These are phyloP conservation scores for Macrotrachela quadricornifera DNA, from an alignment of 1,140 invertebrate genomes.

Conservation along the genomic window DNA sequence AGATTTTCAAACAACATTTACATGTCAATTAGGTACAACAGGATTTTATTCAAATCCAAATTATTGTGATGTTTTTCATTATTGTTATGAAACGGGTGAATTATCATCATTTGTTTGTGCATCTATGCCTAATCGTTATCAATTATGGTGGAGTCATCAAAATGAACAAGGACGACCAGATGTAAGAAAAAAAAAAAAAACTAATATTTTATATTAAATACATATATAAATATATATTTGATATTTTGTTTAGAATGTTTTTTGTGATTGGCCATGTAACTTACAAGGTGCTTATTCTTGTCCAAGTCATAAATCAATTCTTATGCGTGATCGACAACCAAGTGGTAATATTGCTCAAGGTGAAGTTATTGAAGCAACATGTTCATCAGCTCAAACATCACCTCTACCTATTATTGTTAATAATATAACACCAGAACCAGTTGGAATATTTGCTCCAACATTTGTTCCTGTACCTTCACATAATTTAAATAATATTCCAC, in stretches of 20 bases:
- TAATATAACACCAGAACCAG: no score
- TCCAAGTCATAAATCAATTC: constrained; percentile 2
- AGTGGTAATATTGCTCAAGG: constrained; percentile 4
- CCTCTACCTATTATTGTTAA: no score
- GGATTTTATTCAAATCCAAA: constrained; percentile 3
- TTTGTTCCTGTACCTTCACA: no score
- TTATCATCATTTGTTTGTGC: constrained; percentile 7
- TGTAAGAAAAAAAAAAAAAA: background rate
- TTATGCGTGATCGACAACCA: constrained; percentile 6
- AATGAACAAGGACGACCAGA: constrained; percentile 5
- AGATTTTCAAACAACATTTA: constrained; percentile 2
- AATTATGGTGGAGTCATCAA: constrained; percentile 8
- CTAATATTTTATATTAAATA: no score
- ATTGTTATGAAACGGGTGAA: constrained; percentile 5
- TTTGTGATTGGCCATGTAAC: constrained; percentile 8
- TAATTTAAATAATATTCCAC: no score
- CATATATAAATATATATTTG: no score
- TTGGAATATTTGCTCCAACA: no score
- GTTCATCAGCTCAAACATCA: background rate
- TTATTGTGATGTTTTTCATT: constrained; percentile 9
- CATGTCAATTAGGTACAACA: background rate
- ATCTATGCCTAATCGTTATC: constrained; percentile 3
- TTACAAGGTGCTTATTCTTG: background rate
- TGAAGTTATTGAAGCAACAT: constrained; percentile 1
- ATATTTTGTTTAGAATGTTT: constrained; percentile 4